phyloP scores from a whole-genome alignment of 2,797 vertebrate species.

The Loriculus beryllinus region DNA sequence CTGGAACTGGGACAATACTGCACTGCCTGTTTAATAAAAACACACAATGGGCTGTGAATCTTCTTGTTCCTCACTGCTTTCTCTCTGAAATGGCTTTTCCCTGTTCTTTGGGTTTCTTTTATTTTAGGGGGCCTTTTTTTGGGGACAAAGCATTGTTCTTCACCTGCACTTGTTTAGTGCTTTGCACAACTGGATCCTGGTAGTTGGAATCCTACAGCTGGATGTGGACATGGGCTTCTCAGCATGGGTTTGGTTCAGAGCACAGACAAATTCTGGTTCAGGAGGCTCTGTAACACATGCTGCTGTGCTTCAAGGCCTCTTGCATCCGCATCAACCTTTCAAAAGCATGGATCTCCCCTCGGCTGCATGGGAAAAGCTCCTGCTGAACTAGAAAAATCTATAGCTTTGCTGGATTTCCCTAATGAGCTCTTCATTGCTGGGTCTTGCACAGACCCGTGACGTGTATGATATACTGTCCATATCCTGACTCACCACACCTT shows the following conservation, averaged over 20 bases:
- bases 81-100: neutral
- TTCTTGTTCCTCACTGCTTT: neutral
- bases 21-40: neutral
- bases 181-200: neutral
- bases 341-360: neutral
- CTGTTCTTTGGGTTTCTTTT: neutral
- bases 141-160: neutral
- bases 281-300: neutral
- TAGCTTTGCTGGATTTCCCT: neutral
- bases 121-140: neutral
- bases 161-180: neutral
- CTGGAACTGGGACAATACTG: neutral
- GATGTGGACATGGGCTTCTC: neutral
- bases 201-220: neutral
- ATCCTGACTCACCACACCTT: neutral
- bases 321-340: neutral
- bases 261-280: neutral
- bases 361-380: neutral
- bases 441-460: neutral
- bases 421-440: neutral
- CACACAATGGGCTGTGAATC: neutral
- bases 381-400: neutral
- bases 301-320: neutral
- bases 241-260: neutral
- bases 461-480: accelerated